A percentile compares a stretch with the other conserved stretches of the same genome.
phyloP scores from a whole-genome alignment of 2,113 vertebrate species.

The Hippocampus abdominalis region DNA sequence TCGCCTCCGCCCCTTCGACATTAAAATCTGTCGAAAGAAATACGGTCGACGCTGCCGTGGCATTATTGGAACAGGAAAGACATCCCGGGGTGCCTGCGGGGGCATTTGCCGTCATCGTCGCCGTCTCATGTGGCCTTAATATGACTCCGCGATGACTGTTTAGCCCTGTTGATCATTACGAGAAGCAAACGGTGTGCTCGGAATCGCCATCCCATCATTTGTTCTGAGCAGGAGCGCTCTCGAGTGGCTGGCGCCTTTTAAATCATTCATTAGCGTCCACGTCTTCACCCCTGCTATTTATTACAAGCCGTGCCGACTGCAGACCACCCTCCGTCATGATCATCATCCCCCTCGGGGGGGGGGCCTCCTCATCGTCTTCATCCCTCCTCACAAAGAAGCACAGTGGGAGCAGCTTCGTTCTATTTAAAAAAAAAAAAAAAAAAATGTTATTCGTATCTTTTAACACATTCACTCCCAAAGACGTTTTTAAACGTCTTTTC shows the following conservation, averaged over 20 bases:
- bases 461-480: too few relatives aligned
- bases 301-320: not conserved
- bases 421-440: too few relatives aligned
- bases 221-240: not conserved
- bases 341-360: not conserved
- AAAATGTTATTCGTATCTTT: not conserved
- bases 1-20: slow-evolving; percentile 2
- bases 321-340: not conserved
- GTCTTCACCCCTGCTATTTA: slow-evolving; percentile 2
- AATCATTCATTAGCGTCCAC: slow-evolving; percentile 31
- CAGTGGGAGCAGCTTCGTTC: slow-evolving; percentile 4
- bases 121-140: slow-evolving; percentile 2
- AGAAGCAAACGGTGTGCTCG: slow-evolving; percentile 18
- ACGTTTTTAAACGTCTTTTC: too few relatives aligned
- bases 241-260: not conserved
- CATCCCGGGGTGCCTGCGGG: not conserved
- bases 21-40: not conserved
- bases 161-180: slow-evolving; percentile 23
- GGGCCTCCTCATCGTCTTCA: not conserved
- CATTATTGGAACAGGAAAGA: not conserved
- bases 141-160: slow-evolving; percentile 11
- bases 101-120: not conserved
- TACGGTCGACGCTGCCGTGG: not conserved
- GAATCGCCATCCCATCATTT: slow-evolving; percentile 28
- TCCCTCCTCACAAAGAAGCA: not conserved